Evolutionary conservation across 2,888 invertebrate species (phyloP).

Genomic region (Colostygia pectinataria): DNA sequence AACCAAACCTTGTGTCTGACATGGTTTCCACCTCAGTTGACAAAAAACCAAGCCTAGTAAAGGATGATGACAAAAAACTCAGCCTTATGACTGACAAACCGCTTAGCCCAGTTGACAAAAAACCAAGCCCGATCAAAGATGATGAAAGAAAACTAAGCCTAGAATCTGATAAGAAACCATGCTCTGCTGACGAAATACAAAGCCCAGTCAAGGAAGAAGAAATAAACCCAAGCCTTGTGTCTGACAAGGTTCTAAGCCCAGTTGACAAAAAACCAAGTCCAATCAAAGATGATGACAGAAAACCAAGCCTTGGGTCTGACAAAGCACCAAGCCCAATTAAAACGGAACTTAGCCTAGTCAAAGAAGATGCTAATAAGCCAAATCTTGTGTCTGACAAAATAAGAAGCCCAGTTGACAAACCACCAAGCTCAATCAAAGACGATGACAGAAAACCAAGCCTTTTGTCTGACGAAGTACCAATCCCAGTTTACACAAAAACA

Average conservation of each 20-base stretch:
- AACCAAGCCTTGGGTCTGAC: constrained; percentile 12
- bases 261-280: neutral
- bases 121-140: neutral
- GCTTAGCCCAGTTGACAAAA: constrained; percentile 16
- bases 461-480: neutral
- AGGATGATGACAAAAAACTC: neutral
- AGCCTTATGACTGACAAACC: constrained; percentile 18
- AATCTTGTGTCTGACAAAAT: constrained; percentile 6
- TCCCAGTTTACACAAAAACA: neutral
- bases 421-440: neutral
- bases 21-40: neutral
- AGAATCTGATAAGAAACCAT: neutral
- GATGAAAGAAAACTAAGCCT: no score
- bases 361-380: neutral
- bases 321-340: constrained; percentile 10
- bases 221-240: constrained; percentile 11
- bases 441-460: constrained; percentile 16
- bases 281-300: neutral
- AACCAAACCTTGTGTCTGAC: neutral
- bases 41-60: neutral
- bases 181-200: neutral
- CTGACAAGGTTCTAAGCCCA: neutral
- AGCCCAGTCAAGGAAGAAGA: constrained; percentile 15
- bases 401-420: constrained; percentile 1
- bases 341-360: constrained; percentile 12